phyloP scores from a whole-genome alignment of 2,888 invertebrate species.

The Mesorhabditis spiculigera region DNA sequence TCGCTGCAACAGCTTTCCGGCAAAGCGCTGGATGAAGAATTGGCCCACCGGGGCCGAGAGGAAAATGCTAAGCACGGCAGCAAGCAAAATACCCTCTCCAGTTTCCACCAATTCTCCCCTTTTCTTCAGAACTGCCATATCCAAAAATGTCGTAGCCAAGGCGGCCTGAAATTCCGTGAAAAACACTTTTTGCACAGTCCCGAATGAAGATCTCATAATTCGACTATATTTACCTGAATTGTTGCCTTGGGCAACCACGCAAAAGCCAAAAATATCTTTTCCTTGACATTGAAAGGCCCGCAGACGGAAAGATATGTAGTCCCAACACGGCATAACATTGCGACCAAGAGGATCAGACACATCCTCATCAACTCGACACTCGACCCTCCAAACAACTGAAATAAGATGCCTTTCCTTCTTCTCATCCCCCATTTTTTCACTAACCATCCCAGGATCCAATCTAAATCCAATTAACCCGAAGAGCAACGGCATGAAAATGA shows the following conservation, averaged over 20 bases:
- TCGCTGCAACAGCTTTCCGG: background rate
- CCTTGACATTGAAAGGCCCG: background rate
- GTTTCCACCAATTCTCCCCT: background rate
- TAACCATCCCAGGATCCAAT: background rate
- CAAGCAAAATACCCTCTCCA: background rate
- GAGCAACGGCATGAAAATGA: constrained; percentile 3
- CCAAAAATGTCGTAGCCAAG: background rate
- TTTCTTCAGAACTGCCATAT: background rate
- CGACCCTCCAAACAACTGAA: background rate
- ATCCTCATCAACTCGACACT: too few relatives aligned
- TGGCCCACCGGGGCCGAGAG: constrained; percentile 2
- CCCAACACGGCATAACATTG: background rate
- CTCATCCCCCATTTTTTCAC: background rate
- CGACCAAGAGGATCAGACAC: background rate
- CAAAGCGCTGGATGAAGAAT: background rate
- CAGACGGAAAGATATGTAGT: background rate
- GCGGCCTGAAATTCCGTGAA: background rate
- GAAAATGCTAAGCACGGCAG: constrained; percentile 2
- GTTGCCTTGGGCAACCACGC: constrained; percentile 1
- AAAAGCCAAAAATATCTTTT: constrained; percentile 5
- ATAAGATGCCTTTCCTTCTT: background rate
- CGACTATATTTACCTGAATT: background rate
- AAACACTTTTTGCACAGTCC: too few relatives aligned
- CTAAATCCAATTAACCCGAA: background rate
- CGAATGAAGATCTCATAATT: background rate